A percentile compares a stretch with the other conserved stretches of the same genome.
Conservation (phyloP, 37 sponge, comb jelly and placozoan species). For the Mnemiopsis leidyi region DNA sequence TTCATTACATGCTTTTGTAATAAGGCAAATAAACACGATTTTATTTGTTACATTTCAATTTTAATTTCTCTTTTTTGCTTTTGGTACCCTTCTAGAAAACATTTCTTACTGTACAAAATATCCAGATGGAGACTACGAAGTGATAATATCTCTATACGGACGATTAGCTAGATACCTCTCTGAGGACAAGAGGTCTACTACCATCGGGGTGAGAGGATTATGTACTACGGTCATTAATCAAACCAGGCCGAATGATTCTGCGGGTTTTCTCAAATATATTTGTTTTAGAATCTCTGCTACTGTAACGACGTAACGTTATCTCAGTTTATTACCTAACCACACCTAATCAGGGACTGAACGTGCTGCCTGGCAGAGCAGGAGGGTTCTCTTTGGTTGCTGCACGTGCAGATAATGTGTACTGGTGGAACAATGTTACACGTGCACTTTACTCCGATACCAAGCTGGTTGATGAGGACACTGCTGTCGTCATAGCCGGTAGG, state of each 20-base stretch:
- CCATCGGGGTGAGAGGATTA: not conserved
- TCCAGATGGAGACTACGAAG: not conserved
- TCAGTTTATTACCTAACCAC: too few species aligned
- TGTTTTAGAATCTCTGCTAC: not conserved
- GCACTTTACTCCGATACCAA: not conserved
- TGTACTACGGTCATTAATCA: too few species aligned
- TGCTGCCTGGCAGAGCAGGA: not conserved
- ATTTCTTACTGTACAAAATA: too few species aligned
- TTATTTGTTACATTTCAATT: too few species aligned
- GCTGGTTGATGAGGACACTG: not conserved
- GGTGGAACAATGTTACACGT: conserved; percentile 40
- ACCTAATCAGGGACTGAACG: not conserved
- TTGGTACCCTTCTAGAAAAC: too few species aligned
- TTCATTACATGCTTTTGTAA: too few species aligned
- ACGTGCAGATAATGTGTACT: conserved; percentile 21
- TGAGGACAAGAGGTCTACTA: not conserved
- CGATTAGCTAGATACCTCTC: not conserved
- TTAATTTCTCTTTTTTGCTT: too few species aligned
- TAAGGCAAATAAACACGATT: too few species aligned
- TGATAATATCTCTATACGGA: not conserved
- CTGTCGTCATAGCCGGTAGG: not conserved
- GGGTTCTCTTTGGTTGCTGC: not conserved
- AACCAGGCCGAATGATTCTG: too few species aligned
- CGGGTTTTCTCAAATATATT: too few species aligned
- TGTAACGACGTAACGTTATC: too few species aligned